A percentile compares a stretch with the other conserved stretches of the same genome.
Evolutionary conservation across 1,140 invertebrate genomes (phyloP).

Genomic region (Drosophila virilis): DNA sequence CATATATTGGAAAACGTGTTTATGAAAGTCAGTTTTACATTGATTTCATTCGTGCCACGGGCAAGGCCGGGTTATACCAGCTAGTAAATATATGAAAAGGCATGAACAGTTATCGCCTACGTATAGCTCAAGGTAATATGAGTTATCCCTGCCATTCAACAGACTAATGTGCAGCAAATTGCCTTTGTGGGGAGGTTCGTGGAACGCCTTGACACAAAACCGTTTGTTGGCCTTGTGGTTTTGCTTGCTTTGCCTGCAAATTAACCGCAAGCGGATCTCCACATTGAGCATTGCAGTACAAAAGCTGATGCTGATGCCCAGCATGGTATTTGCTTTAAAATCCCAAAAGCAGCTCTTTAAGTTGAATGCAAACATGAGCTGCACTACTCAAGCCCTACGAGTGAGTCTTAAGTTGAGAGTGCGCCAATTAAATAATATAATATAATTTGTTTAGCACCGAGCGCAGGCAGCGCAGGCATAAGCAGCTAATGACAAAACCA

Average conservation of each 20-base stretch:
- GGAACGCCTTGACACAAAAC: background rate
- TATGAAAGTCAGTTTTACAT: too few species aligned
- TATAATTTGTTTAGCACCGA: too few species aligned
- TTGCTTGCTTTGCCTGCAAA: slow-evolving; percentile 3
- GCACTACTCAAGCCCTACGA: background rate
- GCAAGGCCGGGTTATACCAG: too few species aligned
- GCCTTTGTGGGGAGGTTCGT: too few species aligned
- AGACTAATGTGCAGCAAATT: slow-evolving; percentile 7
- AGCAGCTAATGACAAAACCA: too few species aligned
- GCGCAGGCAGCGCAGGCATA: too few species aligned
- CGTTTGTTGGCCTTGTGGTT: slow-evolving; percentile 19
- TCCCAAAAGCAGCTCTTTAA: slow-evolving; percentile 14
- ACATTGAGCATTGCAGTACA: background rate
- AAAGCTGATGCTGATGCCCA: background rate
- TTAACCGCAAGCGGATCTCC: slow-evolving; percentile 34
- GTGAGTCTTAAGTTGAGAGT: background rate
- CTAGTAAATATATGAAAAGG: too few species aligned
- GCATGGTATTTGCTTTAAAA: background rate
- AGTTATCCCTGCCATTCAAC: slow-evolving; percentile 16
- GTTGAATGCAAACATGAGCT: background rate
- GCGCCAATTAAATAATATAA: too few species aligned
- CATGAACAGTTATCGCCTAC: too few species aligned
- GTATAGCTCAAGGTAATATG: background rate
- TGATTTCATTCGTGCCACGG: too few species aligned
- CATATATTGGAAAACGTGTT: too few species aligned